These are phyloP conservation scores for Alloplasta piceator DNA, from an alignment of 2,888 invertebrate genomes.

Conservation along the genomic window DNA sequence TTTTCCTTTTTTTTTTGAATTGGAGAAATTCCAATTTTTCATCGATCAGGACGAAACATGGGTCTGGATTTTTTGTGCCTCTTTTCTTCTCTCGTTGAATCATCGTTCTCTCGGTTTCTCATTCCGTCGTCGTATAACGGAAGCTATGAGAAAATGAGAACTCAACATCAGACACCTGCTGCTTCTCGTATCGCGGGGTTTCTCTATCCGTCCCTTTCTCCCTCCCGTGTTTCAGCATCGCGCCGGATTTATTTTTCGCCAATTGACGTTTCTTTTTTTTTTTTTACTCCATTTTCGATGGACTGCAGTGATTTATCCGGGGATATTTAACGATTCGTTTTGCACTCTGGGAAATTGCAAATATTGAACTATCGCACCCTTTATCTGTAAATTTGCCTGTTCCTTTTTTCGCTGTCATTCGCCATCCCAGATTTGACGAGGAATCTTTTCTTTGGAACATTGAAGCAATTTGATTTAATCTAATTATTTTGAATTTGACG, in stretches of 20 bases:
- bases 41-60: neutral
- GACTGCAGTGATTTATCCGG: neutral
- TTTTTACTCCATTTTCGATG: neutral
- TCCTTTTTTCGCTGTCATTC: too few relatives aligned
- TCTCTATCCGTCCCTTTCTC: neutral
- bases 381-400: too few relatives aligned
- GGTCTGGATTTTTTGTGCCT: neutral
- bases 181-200: constrained; percentile 11
- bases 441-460: too few relatives aligned
- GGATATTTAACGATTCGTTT: neutral
- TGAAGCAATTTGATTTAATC: too few relatives aligned
- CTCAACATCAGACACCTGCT: constrained; percentile 56
- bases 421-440: too few relatives aligned
- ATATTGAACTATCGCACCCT: too few relatives aligned
- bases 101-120: neutral
- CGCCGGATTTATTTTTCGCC: neutral
- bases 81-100: neutral
- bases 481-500: too few relatives aligned
- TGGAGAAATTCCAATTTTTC: neutral
- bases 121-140: neutral
- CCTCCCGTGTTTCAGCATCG: too few relatives aligned
- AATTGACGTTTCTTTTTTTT: constrained; percentile 10
- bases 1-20: neutral
- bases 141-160: constrained; percentile 5
- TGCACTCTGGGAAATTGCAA: too few relatives aligned